Percentiles rank a stretch among this genome's conserved stretches.
Conservation (phyloP, 2,888 invertebrate species). For the Spodoptera picta region DNA sequence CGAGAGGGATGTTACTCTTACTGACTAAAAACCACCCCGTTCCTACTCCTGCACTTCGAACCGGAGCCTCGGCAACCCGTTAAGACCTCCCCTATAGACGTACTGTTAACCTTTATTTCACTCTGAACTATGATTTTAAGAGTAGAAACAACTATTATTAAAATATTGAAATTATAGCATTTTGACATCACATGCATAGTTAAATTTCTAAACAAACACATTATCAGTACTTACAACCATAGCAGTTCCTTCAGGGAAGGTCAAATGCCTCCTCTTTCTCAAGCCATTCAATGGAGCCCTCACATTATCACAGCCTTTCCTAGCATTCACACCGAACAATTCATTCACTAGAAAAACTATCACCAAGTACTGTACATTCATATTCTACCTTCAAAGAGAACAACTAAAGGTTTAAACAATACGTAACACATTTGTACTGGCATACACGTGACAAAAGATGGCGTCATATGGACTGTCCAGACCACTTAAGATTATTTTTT, state of each 20-base stretch:
- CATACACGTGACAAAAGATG: conserved; percentile 27
- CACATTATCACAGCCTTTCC: conserved; percentile 73
- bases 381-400: conserved; percentile 25
- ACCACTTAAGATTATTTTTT: conserved; percentile 10
- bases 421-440: conserved; percentile 4
- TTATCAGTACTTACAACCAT: conserved; percentile 72
- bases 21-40: no score
- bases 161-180: no score
- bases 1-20: no score
- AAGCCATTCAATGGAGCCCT: conserved; percentile 67
- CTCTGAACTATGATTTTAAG: no score
- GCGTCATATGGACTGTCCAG: conserved; percentile 16
- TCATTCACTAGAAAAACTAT: conserved; percentile 54
- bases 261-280: conserved; percentile 76
- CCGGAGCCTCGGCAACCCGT: no score
- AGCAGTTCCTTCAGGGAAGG: conserved; percentile 75
- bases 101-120: no score
- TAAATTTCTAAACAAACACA: no score
- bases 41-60: no score
- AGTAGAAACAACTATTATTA: no score
- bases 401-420: conserved; percentile 20
- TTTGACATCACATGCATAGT: no score
- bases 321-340: conserved; percentile 9
- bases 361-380: conserved; percentile 45
- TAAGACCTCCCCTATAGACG: no score